A percentile compares a stretch with the other conserved stretches of the same genome.
phyloP scores from a whole-genome alignment of 2,113 vertebrate species.

The Spea multiplicata region DNA sequence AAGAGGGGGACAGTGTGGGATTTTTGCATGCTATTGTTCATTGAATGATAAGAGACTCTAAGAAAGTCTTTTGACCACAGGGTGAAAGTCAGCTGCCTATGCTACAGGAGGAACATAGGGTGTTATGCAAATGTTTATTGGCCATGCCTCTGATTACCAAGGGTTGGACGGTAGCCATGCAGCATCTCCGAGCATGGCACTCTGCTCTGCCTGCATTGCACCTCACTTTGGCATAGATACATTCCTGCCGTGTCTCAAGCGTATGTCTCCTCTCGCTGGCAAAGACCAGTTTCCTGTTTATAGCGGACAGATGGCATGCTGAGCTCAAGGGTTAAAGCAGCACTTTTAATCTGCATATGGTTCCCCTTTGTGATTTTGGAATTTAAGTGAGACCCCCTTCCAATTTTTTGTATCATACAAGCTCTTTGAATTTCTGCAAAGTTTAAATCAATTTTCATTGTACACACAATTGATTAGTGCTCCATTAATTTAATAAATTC shows the following conservation, averaged over 20 bases:
- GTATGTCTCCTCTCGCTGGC: constrained; percentile 13
- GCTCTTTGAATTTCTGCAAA: too few relatives aligned
- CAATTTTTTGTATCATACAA: too few relatives aligned
- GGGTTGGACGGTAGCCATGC: constrained; percentile 36
- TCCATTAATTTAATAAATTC: too few relatives aligned
- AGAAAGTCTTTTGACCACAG: not conserved
- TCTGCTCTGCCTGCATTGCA: constrained; percentile 42
- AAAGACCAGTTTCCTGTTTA: constrained; percentile 25
- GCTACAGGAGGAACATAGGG: constrained; percentile 27
- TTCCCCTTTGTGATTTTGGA: too few relatives aligned
- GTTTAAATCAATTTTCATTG: too few relatives aligned
- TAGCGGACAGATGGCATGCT: not conserved
- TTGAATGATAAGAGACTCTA: constrained; percentile 28
- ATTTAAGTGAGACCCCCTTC: too few relatives aligned
- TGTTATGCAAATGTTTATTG: constrained; percentile 31
- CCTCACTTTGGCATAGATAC: constrained; percentile 35
- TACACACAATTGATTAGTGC: too few relatives aligned
- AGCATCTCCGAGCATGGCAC: constrained; percentile 31
- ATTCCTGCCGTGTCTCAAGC: constrained; percentile 11
- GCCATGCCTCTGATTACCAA: constrained; percentile 37
- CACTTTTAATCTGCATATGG: too few relatives aligned
- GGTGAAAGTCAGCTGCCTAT: constrained; percentile 19
- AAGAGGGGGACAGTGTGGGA: constrained; percentile 41
- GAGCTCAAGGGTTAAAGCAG: not conserved
- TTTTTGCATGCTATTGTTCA: constrained; percentile 40